Conservation (phyloP, 2,113 vertebrate species). For the Triplophysa dalaica region DNA sequence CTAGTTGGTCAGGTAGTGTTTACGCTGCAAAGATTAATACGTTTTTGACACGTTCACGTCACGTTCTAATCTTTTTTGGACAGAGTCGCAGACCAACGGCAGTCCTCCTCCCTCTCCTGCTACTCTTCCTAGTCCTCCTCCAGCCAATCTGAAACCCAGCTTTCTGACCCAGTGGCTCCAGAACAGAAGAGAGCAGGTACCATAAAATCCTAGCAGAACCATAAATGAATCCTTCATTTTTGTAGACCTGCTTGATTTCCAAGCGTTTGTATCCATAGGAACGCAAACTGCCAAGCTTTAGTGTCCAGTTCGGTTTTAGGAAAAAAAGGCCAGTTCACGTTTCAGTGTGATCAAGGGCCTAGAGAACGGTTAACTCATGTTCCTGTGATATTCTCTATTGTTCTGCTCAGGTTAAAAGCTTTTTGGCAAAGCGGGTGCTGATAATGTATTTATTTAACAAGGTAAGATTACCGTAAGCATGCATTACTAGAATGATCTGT, state of each 20-base stretch:
- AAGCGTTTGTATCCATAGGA: slow-evolving; percentile 5
- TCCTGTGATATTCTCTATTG: slow-evolving; percentile 59
- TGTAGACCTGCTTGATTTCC: background rate
- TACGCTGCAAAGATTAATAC: too few relatives aligned
- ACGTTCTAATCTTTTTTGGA: background rate
- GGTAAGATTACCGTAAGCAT: slow-evolving; percentile 74
- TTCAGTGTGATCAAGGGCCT: slow-evolving; percentile 30
- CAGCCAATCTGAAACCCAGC: slow-evolving; percentile 65
- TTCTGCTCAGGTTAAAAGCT: slow-evolving; percentile 85
- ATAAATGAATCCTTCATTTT: background rate
- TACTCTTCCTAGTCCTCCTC: slow-evolving; percentile 55
- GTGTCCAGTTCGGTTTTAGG: slow-evolving; percentile 11
- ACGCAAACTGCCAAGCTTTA: background rate
- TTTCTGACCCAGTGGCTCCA: slow-evolving; percentile 80
- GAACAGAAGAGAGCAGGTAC: slow-evolving; percentile 90
- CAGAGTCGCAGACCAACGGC: slow-evolving; percentile 67
- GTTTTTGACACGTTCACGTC: background rate
- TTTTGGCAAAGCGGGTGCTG: slow-evolving; percentile 87
- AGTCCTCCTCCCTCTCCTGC: slow-evolving; percentile 58
- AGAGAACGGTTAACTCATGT: slow-evolving; percentile 45
- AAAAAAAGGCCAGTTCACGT: slow-evolving; percentile 23
- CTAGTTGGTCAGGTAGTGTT: too few relatives aligned
- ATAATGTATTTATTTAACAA: slow-evolving; percentile 97
- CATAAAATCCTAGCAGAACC: background rate
- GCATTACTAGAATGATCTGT: slow-evolving; percentile 30